Conservation (phyloP, 2,888 invertebrate species). For the Crossocerus cetratus region DNA sequence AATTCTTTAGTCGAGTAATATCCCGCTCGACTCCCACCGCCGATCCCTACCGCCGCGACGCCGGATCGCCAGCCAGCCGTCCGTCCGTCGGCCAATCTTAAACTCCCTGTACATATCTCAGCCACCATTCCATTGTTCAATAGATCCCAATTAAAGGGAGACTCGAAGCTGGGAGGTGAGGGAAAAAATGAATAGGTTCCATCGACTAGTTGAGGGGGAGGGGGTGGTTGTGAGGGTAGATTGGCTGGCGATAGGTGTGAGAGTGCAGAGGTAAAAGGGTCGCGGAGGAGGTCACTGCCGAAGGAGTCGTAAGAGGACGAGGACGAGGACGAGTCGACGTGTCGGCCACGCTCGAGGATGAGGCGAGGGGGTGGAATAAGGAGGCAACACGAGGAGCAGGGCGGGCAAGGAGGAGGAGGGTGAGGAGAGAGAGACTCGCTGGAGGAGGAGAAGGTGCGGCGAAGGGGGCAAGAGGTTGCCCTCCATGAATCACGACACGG, state of each 20-base stretch:
- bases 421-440: conserved; percentile 38
- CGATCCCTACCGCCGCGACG: conserved; percentile 6
- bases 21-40: conserved; percentile 18
- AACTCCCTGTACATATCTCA: not conserved
- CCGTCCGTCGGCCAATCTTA: not conserved
- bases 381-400: conserved; percentile 55
- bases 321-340: conserved; percentile 12
- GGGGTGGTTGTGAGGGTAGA: conserved; percentile 57
- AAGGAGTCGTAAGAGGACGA: conserved; percentile 67
- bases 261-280: conserved; percentile 69
- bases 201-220: too few species aligned
- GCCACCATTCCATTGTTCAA: too few species aligned
- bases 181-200: too few species aligned
- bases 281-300: conserved; percentile 72
- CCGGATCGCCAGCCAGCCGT: not conserved
- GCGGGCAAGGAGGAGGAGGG: conserved; percentile 56
- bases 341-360: conserved; percentile 43
- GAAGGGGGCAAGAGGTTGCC: conserved; percentile 71
- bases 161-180: too few species aligned
- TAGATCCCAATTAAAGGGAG: too few species aligned
- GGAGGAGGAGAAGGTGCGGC: conserved; percentile 29
- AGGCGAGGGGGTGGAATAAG: conserved; percentile 64
- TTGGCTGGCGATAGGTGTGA: conserved; percentile 59
- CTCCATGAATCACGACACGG: conserved; percentile 76
- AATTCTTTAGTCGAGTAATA: conserved; percentile 49